These are phyloP conservation scores for Lanistes nyassanus DNA, from an alignment of 1,140 invertebrate species.

Conservation along the genomic window DNA sequence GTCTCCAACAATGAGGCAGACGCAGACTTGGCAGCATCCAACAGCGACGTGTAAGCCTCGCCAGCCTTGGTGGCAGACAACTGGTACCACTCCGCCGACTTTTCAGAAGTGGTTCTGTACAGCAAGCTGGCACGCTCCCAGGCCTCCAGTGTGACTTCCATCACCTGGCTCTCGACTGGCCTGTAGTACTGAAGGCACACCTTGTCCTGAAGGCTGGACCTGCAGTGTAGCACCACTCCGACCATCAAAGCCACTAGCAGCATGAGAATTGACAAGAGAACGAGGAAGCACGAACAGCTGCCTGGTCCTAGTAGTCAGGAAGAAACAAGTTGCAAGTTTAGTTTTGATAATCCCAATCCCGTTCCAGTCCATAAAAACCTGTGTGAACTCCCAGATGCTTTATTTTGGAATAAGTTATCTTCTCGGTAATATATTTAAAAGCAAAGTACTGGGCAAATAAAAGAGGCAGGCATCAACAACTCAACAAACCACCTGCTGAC, in stretches of 20 bases:
- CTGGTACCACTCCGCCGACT: too few species aligned
- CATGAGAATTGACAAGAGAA: conserved; percentile 23
- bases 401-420: too few species aligned
- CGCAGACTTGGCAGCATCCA: too few species aligned
- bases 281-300: background rate
- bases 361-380: too few species aligned
- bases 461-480: background rate
- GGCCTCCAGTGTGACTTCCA: background rate
- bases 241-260: conserved; percentile 19
- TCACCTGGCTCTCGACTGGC: background rate
- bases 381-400: too few species aligned
- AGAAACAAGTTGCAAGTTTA: background rate
- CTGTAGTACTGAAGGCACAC: conserved; percentile 21
- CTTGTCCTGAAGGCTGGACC: conserved; percentile 1
- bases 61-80: too few species aligned
- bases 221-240: conserved; percentile 21
- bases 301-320: conserved; percentile 4
- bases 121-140: too few species aligned
- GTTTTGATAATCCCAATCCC: background rate
- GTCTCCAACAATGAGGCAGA: too few species aligned
- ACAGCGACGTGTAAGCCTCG: too few species aligned
- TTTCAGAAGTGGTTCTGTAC: too few species aligned
- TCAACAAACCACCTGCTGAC: background rate
- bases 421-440: background rate
- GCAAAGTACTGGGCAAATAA: background rate